These are phyloP conservation scores for Leiothrix lutea DNA, from an alignment of 2,113 vertebrate genomes.

Conservation along the genomic window DNA sequence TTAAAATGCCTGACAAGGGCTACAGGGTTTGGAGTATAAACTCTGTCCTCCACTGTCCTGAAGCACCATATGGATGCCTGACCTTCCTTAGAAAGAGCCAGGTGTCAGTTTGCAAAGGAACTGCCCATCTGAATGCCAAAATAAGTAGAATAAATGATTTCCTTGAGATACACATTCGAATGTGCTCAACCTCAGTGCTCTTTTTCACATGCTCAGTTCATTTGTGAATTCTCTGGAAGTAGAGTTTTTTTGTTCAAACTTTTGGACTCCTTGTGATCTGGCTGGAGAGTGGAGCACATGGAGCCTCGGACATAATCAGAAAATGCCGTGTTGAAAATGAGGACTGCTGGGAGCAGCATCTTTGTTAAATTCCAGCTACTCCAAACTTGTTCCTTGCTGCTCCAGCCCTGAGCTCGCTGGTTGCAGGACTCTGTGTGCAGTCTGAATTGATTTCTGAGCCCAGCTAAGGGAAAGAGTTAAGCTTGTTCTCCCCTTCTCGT, in stretches of 20 bases:
- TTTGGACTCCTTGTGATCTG: slow-evolving; percentile 2
- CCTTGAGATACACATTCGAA: accelerated
- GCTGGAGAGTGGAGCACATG: background rate
- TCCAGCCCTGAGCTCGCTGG: slow-evolving; percentile 12
- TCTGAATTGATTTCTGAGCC: slow-evolving; percentile 40
- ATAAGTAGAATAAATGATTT: slow-evolving; percentile 13
- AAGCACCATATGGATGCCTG: background rate
- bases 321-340: slow-evolving; percentile 35
- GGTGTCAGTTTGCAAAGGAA: background rate
- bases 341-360: slow-evolving; percentile 40
- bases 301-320: background rate
- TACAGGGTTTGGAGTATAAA: background rate
- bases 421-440: background rate
- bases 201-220: background rate
- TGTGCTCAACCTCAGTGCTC: accelerated
- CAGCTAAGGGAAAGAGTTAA: slow-evolving; percentile 79
- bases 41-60: background rate
- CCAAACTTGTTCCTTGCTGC: background rate
- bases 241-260: slow-evolving; percentile 10
- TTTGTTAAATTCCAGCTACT: slow-evolving; percentile 29
- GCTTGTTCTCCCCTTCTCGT: slow-evolving; percentile 71
- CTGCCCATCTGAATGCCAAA: background rate
- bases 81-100: background rate
- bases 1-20: background rate
- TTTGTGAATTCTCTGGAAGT: slow-evolving; percentile 2